Base-by-base conservation (phyloP, 2,797 vertebrate genomes). In the Champsocephalus gunnari region DNA sequence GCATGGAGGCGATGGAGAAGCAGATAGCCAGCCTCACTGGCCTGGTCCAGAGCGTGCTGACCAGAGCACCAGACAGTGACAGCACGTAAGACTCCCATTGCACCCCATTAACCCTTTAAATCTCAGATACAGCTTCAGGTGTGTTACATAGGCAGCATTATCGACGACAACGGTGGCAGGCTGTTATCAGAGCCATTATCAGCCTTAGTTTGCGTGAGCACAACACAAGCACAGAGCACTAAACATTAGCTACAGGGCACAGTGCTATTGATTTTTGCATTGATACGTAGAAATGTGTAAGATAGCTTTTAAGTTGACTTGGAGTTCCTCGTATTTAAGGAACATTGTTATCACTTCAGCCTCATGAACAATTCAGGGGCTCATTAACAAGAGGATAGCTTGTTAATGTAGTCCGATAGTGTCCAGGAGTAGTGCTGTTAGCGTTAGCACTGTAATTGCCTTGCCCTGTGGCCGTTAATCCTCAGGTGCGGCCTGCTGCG, bases 1-100 rank as follows among this genome's bases (percentile, higher is more conserved):
- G 98, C 9, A 99, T 99, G 98, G 98, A 99, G 83, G 98, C 98
- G 4, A 99, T 99, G 98, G 98, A 99, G 92, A 99, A 99, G 91
- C 98, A 99, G 93, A 99, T 99, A 14, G 98, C 98, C 90, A 99
- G 98, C 88, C 95, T 99, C 85, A 99, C 98, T 0, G 98, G 98
- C 56, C 94, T 99, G 82, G 97, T 99, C 45, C 98, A 99, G 94
- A 99, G 97, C 4, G 98, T 98, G 17, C 92, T 99, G 80, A 97
- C 98, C 81, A 94, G 98, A 63, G 96, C 97, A 9, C 97, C 97
- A 0, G 98, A 99, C 91, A 95, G 96, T 0, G 98, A 99, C 84
- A 98, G 94, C 87, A 96, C 94, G 95, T 96, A 95, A 96, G 95
- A 78, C 81, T 57, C 71, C 75, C 75, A 81, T 88, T 84, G 82